Conservation (phyloP, 1,140 invertebrate genomes). For the Rhopalosiphum maidis region DNA sequence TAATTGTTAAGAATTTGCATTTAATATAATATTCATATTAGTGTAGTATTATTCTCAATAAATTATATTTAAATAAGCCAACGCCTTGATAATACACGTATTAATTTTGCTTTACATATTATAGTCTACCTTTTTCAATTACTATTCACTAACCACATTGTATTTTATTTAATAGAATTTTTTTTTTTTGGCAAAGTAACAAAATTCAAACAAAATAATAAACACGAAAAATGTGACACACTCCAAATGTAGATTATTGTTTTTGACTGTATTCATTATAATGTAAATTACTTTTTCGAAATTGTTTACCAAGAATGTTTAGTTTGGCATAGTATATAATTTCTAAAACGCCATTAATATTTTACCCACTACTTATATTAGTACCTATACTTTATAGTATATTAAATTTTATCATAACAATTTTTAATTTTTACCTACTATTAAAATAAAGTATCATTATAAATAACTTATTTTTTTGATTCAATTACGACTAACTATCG, state of each 20-base stretch:
- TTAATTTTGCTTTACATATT: neutral
- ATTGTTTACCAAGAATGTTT: neutral
- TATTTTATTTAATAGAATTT: neutral
- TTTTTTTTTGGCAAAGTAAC: conserved; percentile 20
- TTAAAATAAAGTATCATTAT: neutral
- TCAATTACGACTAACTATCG: neutral
- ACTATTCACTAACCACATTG: neutral
- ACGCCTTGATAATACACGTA: neutral
- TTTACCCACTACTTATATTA: neutral
- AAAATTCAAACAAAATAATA: conserved; percentile 32
- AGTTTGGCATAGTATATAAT: neutral
- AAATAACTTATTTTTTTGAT: neutral
- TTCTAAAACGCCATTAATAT: neutral
- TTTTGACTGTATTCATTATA: neutral
- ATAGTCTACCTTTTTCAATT: neutral
- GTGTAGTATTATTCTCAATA: neutral
- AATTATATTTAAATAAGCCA: neutral
- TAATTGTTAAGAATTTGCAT: neutral
- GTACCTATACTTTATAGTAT: neutral
- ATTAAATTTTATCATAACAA: neutral
- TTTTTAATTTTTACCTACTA: neutral
- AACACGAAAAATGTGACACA: neutral
- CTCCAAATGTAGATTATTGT: neutral
- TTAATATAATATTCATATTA: neutral
- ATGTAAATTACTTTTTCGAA: conserved; percentile 19